phyloP scores from a whole-genome alignment of 2,113 vertebrate species.

The Notechis scutatus region DNA sequence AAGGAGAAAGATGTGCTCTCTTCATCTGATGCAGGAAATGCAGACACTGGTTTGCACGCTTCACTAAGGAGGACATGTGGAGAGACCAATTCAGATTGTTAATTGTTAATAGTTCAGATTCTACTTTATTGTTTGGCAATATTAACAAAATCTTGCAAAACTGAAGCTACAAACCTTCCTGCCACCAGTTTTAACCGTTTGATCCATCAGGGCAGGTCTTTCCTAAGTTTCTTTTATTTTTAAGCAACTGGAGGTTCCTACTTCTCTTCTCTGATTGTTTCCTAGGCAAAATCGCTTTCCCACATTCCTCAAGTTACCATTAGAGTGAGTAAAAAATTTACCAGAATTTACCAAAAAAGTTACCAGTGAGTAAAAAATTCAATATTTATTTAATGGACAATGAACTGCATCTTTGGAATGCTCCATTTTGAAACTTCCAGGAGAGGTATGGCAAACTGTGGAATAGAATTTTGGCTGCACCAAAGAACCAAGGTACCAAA shows the following conservation, averaged over 20 bases:
- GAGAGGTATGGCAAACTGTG: not conserved
- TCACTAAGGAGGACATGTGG: too few species aligned
- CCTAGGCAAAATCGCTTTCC: not conserved
- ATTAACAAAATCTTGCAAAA: not conserved
- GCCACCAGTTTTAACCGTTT: not conserved
- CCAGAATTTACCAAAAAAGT: too few species aligned
- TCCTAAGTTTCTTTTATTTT: not conserved
- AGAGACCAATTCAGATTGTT: too few species aligned
- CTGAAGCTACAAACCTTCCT: not conserved
- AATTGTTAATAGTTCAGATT: too few species aligned
- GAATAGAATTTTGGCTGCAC: not conserved
- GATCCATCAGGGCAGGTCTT: not conserved
- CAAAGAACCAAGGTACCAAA: not conserved
- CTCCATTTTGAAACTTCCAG: not conserved
- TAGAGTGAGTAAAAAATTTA: not conserved
- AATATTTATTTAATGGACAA: not conserved
- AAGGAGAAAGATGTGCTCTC: too few species aligned
- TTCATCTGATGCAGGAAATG: too few species aligned
- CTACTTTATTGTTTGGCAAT: not conserved
- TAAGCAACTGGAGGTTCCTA: not conserved
- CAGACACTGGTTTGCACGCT: too few species aligned
- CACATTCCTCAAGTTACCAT: not conserved
- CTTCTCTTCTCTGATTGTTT: not conserved
- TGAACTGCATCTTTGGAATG: not conserved
- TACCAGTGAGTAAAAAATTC: not conserved